These are phyloP conservation scores for Arge pagana DNA, from an alignment of 2,888 invertebrate genomes.

Conservation along the genomic window DNA sequence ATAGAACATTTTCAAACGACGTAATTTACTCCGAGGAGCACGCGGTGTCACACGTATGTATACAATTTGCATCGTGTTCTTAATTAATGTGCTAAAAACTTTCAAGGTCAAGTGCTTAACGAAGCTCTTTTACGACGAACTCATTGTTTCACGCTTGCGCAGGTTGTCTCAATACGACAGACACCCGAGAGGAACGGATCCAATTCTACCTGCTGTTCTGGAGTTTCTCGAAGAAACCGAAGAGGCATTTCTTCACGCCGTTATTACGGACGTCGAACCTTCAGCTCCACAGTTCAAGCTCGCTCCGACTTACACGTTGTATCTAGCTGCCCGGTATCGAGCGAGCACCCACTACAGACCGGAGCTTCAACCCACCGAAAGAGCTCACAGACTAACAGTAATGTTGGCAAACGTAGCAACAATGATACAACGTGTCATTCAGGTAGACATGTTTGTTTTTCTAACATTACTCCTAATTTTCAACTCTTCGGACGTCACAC, in stretches of 20 bases:
- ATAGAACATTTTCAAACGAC: no score
- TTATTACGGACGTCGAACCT: constrained; percentile 87
- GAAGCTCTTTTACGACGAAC: background rate
- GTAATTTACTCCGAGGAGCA: no score
- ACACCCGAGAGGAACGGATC: constrained; percentile 76
- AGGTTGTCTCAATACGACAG: constrained; percentile 60
- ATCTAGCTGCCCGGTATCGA: constrained; percentile 90
- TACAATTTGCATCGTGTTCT: no score
- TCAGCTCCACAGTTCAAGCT: constrained; percentile 90
- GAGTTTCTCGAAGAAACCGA: constrained; percentile 96
- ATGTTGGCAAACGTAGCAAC: constrained; percentile 90
- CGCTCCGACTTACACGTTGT: constrained; percentile 95
- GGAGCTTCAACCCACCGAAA: constrained; percentile 87
- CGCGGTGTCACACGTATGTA: no score
- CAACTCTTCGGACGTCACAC: no score
- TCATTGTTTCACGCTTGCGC: constrained; percentile 12
- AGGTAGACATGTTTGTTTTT: no score
- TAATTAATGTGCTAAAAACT: background rate
- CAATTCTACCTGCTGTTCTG: constrained; percentile 90
- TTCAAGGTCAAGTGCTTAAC: background rate
- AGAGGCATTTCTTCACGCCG: constrained; percentile 86
- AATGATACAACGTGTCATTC: constrained; percentile 82
- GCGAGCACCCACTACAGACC: constrained; percentile 94
- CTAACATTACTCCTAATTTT: no score
- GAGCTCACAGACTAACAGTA: constrained; percentile 87